Evolutionary conservation across 2,888 invertebrate genomes (phyloP).

Genomic region (Quadroppia sp.): DNA sequence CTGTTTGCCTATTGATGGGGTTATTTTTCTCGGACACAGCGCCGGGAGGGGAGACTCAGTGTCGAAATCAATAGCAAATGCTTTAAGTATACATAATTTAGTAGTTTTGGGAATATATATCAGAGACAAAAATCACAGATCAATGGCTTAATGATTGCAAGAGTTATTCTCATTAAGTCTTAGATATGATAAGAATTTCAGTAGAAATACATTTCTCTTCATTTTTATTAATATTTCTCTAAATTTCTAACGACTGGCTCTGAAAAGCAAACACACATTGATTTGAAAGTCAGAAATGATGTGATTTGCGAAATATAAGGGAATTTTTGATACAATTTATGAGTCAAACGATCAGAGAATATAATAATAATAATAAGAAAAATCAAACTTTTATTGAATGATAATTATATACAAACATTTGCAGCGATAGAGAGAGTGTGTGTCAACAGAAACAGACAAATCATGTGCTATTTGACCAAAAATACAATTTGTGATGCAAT

Average conservation of each 20-base stretch:
- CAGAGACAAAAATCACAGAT: slow-evolving; percentile 6
- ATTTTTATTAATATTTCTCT: neutral
- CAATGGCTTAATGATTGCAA: neutral
- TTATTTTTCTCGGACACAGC: neutral
- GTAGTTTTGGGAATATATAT: slow-evolving; percentile 27
- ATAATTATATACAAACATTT: slow-evolving; percentile 11
- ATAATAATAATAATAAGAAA: neutral
- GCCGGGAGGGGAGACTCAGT: neutral
- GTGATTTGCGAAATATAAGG: neutral
- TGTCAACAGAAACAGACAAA: slow-evolving; percentile 5
- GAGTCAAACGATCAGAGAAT: neutral
- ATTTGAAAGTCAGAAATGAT: neutral
- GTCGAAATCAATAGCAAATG: slow-evolving; percentile 23
- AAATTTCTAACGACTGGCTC: neutral
- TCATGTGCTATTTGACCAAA: neutral
- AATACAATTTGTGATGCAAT: slow-evolving; percentile 10
- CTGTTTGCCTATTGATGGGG: slow-evolving; percentile 7
- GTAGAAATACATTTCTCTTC: neutral
- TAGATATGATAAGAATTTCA: neutral
- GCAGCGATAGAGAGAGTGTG: neutral
- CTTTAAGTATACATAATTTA: slow-evolving; percentile 29
- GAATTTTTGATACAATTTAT: neutral
- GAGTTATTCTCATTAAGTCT: slow-evolving; percentile 4
- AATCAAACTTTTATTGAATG: slow-evolving; percentile 8
- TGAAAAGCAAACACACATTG: neutral